Evolutionary conservation across 2,113 vertebrate genomes (phyloP), one percentile per base, ranked within the genome.

Genomic region (Hystrix cristata): DNA sequence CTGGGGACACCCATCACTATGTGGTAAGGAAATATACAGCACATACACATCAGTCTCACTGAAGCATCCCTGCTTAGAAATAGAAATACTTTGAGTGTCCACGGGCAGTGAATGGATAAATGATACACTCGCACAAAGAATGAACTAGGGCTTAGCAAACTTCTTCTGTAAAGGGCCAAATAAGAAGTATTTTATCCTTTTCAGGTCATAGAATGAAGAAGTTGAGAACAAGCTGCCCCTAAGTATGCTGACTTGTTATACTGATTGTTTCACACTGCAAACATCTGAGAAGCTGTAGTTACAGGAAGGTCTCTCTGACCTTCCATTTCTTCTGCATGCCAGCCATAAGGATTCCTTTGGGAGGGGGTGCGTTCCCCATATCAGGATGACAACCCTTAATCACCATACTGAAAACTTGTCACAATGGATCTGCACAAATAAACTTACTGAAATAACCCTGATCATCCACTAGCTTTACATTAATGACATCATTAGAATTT

Each of bases 141-240:
- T 46, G 46, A 90, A 76, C 4, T 74, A 90, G 64, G 38, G 11
- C 7, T 82, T 31, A 4, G 31, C n/a, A 95, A 90, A 78, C 59
- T 23, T 83, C 59, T 81, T 84, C 55, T 85, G 25, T 31, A 92
- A 92, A 92, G 71, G 27, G 14, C 38, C 31, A 65, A 31, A 88
- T 3, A 71, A 51, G 74, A 96, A 82, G 55, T 84, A 96, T 71
- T 96, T 83, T 34, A 95, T 69, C 31, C 18, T 92, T 94, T 93
- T 21, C 6, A 34, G 9, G 16, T 53, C 62, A 83, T 34, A 89
- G 13, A 67, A n/a, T 65, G 27, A 90, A 83, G n/a, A 21, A 74
- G 23, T 23, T 31, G 7, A 51, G 74, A n/a, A 67, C 10, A 60
- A 69, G 0, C 21, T 38, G 34, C 23, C 23, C 51, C 23, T 81